Base-by-base conservation (phyloP, 2,888 invertebrate genomes). In the Protodeltote pygarga region DNA sequence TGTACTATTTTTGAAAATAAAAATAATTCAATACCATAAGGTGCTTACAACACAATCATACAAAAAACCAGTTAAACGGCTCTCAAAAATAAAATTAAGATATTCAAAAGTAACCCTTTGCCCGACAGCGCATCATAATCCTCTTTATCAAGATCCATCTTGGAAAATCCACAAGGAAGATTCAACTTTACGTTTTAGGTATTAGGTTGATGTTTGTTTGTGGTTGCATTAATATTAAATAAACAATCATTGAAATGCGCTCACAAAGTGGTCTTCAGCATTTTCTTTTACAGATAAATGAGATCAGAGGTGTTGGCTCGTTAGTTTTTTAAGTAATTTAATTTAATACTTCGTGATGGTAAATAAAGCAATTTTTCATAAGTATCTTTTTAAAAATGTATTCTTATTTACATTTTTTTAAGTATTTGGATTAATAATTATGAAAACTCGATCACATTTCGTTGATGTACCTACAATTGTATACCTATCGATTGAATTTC, bases 31-130 rank as follows among this genome's bases (percentile, higher is more conserved):
- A 68, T 57, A 41, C 54, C 57, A 40, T 42, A 61, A 66, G 69
- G 59, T 68, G 59, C 68, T 69, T 65, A 71, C 41, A 63, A 64
- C 58, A 61, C 65, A 66, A 62, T 67, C 62, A 47, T 61, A 65
- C 64, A 67, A 65, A 57, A 70, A 75, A 76, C 69, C 66, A 65
- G 71, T 65, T 60, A 71, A 68, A 72, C 41, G 68, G 71, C 71
- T 72, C 68, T 66, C 72, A 58, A 73, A 77, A 78, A 78, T 75
- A 75, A 81, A 81, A 83, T 81, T 73, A 80, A 81, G 76, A 71
- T 79, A 80, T 82, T 79, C 78, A 70, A 70, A 70, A 71, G 69
- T 70, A 73, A 68, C 71, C 75, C 79, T 73, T 73, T 68, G 60
- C 34, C 57, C 55, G 59, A 64, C 68, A 62, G 51, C 61, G 73